Evolutionary conservation across 2,888 invertebrate genomes (phyloP).

Genomic region (Conistra vaccinii): DNA sequence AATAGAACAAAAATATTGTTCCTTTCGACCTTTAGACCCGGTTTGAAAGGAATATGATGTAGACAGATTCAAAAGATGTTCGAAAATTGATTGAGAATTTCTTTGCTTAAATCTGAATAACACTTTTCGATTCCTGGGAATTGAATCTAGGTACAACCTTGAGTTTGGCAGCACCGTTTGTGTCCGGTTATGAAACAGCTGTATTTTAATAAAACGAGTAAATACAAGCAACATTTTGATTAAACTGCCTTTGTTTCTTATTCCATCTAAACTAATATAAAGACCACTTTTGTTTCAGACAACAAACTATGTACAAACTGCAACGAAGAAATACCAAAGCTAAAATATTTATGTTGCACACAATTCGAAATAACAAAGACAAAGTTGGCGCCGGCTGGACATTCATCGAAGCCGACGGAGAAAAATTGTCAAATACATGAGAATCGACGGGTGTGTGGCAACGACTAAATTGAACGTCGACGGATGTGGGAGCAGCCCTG

Average conservation of each 20-base stretch:
- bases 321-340: conserved; percentile 29
- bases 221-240: background rate
- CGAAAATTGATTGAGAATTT: background rate
- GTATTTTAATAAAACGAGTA: background rate
- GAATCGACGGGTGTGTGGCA: conserved; percentile 61
- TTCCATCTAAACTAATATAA: conserved; percentile 32
- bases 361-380: conserved; percentile 62
- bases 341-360: conserved; percentile 58
- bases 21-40: conserved; percentile 5
- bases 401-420: conserved; percentile 62
- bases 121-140: background rate
- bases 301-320: conserved; percentile 25
- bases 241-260: conserved; percentile 21
- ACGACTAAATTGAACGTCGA: conserved; percentile 75
- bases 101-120: background rate
- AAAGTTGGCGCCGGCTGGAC: conserved; percentile 52
- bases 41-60: background rate
- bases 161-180: background rate
- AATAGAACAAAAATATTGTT: conserved; percentile 16
- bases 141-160: background rate
- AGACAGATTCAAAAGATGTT: background rate
- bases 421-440: conserved; percentile 68
- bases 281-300: conserved; percentile 24
- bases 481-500: conserved; percentile 63
- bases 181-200: background rate